Conservation (phyloP, 2,888 invertebrate genomes). For the Nemotelus nigrinus region DNA sequence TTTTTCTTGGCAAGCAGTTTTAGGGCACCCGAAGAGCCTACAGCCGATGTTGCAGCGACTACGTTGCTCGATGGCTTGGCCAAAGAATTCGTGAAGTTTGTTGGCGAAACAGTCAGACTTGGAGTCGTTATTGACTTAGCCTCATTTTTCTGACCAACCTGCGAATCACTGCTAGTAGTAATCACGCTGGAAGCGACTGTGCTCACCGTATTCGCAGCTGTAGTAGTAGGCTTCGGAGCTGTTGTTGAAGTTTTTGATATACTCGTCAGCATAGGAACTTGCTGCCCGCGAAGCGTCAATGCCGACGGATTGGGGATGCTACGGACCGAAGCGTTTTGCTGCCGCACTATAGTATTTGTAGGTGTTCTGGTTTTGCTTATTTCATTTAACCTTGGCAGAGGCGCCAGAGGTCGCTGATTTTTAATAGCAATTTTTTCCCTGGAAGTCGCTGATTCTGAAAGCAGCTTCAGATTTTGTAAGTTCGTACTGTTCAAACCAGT, state of each 20-base stretch:
- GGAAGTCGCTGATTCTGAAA: constrained; percentile 64
- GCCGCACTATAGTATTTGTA: constrained; percentile 59
- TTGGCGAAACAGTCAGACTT: constrained; percentile 19
- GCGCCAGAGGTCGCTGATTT: constrained; percentile 45
- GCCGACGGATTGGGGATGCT: constrained; percentile 74
- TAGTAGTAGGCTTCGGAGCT: constrained; percentile 22
- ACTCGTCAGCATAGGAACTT: constrained; percentile 54
- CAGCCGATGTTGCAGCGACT: constrained; percentile 50
- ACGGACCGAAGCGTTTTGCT: constrained; percentile 70
- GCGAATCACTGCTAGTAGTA: neutral
- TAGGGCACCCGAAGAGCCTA: constrained; percentile 51
- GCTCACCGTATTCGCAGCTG: constrained; percentile 36
- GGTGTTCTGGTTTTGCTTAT: constrained; percentile 60
- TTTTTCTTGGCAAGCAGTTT: constrained; percentile 57
- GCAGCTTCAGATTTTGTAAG: constrained; percentile 69
- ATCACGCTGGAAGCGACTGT: neutral
- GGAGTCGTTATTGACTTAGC: constrained; percentile 8
- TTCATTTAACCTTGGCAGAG: constrained; percentile 65
- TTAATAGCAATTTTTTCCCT: constrained; percentile 62
- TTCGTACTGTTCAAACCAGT: constrained; percentile 29
- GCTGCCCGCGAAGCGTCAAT: constrained; percentile 68
- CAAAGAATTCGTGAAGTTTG: constrained; percentile 29
- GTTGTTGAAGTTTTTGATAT: constrained; percentile 52
- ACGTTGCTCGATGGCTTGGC: constrained; percentile 50
- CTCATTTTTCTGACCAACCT: neutral